Conservation (phyloP, 2,797 vertebrate genomes). For the Rhinatrema bivittatum region DNA sequence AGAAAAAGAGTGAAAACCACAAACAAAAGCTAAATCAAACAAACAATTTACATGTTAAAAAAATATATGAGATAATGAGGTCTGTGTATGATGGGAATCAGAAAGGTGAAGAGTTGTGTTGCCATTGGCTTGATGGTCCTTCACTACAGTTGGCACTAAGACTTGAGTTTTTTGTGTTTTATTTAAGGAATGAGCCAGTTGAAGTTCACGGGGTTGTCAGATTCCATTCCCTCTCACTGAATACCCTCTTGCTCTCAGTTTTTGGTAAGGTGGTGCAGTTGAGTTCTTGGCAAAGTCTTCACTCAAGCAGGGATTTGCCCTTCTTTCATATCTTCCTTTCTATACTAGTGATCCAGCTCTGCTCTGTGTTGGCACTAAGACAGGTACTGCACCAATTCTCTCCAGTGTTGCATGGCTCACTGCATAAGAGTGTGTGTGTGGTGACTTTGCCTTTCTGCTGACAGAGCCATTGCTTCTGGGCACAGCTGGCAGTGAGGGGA, state of each 20-base stretch:
- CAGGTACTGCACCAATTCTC: slow-evolving; percentile 87
- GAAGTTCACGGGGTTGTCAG: too few relatives aligned
- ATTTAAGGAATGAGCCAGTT: too few relatives aligned
- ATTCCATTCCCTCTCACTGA: too few relatives aligned
- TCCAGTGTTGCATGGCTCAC: slow-evolving; percentile 89
- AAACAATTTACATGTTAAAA: slow-evolving; percentile 1
- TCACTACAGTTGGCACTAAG: slow-evolving; percentile 20
- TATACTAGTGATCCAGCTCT: slow-evolving; percentile 90
- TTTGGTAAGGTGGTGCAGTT: too few relatives aligned
- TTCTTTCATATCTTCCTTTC: too few relatives aligned
- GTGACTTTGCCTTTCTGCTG: slow-evolving; percentile 66
- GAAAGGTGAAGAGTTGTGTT: too few relatives aligned
- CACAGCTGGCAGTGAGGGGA: slow-evolving; percentile 70
- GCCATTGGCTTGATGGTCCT: slow-evolving; percentile 18
- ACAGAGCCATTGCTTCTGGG: slow-evolving; percentile 79
- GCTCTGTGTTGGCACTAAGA: slow-evolving; percentile 95
- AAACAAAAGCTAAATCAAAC: not conserved
- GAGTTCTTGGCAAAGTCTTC: too few relatives aligned
- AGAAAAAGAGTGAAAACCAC: not conserved
- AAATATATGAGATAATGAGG: slow-evolving; percentile 3
- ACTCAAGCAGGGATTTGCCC: too few relatives aligned
- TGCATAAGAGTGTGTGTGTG: slow-evolving; percentile 77
- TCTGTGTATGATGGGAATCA: not conserved
- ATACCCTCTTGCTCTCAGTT: too few relatives aligned
- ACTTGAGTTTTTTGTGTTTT: too few relatives aligned